Percentiles rank a stretch among this genome's conserved stretches.
Evolutionary conservation across 2,888 invertebrate species (phyloP).

Genomic region (Sicus ferrugineus): DNA sequence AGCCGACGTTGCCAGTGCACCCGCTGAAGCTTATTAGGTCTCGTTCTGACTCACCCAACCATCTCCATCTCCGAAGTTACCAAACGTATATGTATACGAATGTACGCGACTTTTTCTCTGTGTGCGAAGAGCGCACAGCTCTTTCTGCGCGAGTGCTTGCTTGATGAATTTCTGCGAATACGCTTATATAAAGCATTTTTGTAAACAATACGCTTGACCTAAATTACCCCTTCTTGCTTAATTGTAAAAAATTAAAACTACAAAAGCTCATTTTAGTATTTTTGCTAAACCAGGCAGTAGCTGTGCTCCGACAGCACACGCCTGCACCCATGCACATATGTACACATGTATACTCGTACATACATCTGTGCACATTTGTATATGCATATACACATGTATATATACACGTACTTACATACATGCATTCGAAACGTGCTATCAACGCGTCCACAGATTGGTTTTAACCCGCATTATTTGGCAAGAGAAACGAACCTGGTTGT

Average conservation of each 20-base stretch:
- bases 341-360: constrained; percentile 2
- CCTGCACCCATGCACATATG: not conserved
- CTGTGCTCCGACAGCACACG: constrained; percentile 1
- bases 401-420: constrained; percentile 5
- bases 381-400: constrained; percentile 8
- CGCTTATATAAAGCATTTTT: constrained; percentile 49
- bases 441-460: too few species aligned
- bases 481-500: too few species aligned
- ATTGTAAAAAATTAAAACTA: constrained; percentile 37
- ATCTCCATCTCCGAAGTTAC: too few species aligned
- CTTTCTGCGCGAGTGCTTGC: constrained; percentile 22
- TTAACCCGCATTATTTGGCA: too few species aligned
- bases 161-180: constrained; percentile 32
- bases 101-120: constrained; percentile 15
- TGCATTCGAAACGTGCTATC: not conserved
- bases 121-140: constrained; percentile 13
- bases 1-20: constrained; percentile 21
- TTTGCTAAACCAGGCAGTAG: constrained; percentile 13
- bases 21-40: constrained; percentile 28
- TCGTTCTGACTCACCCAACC: too few species aligned
- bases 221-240: constrained; percentile 58
- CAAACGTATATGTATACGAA: too few species aligned
- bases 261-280: constrained; percentile 28
- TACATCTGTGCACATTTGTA: constrained; percentile 7
- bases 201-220: constrained; percentile 65